Evolutionary conservation across 2,888 invertebrate species (phyloP).

Genomic region (Phalera bucephala): DNA sequence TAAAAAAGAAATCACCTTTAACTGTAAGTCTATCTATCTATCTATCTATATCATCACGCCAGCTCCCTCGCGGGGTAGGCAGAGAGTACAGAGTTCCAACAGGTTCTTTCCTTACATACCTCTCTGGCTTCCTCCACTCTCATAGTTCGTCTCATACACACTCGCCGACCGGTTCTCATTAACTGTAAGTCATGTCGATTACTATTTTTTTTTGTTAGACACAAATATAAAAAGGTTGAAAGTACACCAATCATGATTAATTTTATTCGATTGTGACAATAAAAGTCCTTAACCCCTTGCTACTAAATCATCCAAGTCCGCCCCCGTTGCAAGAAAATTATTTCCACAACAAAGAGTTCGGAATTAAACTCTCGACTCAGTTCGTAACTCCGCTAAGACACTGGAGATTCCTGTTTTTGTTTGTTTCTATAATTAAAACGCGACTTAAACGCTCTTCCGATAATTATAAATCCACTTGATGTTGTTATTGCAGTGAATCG

Average conservation of each 20-base stretch:
- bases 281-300: conserved; percentile 16
- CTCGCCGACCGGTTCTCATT: too few species aligned
- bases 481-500: conserved; percentile 54
- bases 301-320: conserved; percentile 12
- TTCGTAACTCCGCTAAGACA: conserved; percentile 58
- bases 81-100: too few species aligned
- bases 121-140: too few species aligned
- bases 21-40: too few species aligned
- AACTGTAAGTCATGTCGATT: too few species aligned
- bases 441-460: conserved; percentile 63
- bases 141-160: too few species aligned
- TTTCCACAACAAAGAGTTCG: conserved; percentile 48
- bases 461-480: conserved; percentile 67
- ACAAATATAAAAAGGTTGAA: background rate
- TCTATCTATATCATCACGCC: too few species aligned
- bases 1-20: too few species aligned
- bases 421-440: conserved; percentile 77
- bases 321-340: conserved; percentile 40
- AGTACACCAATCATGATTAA: conserved; percentile 23
- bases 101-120: too few species aligned
- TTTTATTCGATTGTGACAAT: conserved; percentile 24
- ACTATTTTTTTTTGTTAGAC: too few species aligned
- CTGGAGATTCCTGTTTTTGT: conserved; percentile 66
- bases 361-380: conserved; percentile 54
- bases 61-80: too few species aligned